Percentiles rank a stretch among this genome's conserved stretches.
phyloP scores from a whole-genome alignment of 2,888 invertebrate genomes.

The Trachelus tabidus region DNA sequence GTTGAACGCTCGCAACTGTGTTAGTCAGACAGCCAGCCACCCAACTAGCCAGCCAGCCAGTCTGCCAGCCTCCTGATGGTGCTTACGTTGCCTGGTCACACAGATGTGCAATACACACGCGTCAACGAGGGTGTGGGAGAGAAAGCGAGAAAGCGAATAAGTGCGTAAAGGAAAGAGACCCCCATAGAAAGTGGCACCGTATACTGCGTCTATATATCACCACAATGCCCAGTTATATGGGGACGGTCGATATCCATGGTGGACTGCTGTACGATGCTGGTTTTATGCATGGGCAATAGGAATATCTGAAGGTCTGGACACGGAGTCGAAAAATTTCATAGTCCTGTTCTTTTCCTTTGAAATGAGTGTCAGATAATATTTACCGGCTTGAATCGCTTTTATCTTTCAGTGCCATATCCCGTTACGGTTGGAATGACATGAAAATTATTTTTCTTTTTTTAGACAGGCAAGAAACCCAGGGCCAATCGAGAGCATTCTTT shows the following conservation, averaged over 20 bases:
- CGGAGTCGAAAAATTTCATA: neutral
- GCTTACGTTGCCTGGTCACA: neutral
- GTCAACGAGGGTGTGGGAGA: neutral
- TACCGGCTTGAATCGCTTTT: neutral
- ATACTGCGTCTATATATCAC: neutral
- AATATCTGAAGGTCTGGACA: neutral
- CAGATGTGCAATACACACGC: neutral
- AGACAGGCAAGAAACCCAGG: neutral
- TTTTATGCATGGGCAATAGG: neutral
- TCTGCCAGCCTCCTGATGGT: neutral
- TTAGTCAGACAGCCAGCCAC: neutral
- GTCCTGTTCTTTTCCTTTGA: neutral
- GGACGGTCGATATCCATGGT: constrained; percentile 29
- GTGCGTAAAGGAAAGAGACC: neutral
- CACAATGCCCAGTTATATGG: constrained; percentile 1
- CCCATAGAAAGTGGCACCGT: neutral
- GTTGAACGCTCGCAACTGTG: neutral
- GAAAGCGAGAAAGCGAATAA: constrained; percentile 1
- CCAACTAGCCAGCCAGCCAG: neutral
- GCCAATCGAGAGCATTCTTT: neutral
- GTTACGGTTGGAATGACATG: neutral
- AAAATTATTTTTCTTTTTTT: constrained; percentile 14
- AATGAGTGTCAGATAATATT: neutral
- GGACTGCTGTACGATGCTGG: constrained; percentile 2
- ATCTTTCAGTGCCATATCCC: neutral